Base-by-base conservation (phyloP, 2,797 vertebrate species). In the Spea hammondii region DNA sequence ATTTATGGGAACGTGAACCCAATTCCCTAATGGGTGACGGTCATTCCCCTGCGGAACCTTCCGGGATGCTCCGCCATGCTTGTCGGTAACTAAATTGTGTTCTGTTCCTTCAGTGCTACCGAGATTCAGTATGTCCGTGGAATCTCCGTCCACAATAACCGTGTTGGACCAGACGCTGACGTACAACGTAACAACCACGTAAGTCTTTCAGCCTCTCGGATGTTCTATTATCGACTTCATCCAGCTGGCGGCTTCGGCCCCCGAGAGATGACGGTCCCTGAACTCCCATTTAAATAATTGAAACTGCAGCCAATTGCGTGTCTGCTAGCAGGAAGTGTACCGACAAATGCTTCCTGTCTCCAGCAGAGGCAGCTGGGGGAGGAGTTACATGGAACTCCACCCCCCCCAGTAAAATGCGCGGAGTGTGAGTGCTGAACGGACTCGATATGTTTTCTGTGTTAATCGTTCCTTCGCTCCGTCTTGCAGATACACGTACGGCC, bases 401-500 rank as follows among this genome's bases (percentile, higher is more conserved):
- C 32, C 32, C 32, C 32, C 32, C 32, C 32, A 1, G 32, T 32
- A 32, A 32, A 32, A 3, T 32, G 32, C 32, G 32, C 32, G 32
- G 32, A 32, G 32, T 32, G 32, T 32, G 32, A 32, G 32, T 32
- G 32, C 32, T 32, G 32, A 32, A 32, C 32, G 32, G 32, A 32
- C 4, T 12, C 17, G 17, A 17, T 17, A 1, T 4, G 9, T 45
- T 45, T 55, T 45, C 9, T 44, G 17, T 54, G 44, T 10, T 70
- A 54, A 9, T 3, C 51, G 11, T 13, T 14, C 5, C 8, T 10
- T 6, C 46, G 4, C 4, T 67, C 4, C 9, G 50, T 68, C 12
- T 14, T 45, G 49, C 62, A 74, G 71, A 51, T 74, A 79, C 62
- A 70, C 55, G 4, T 74, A 69, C 64, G 65, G 54, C 8, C 62